phyloP scores from a whole-genome alignment of 2,113 vertebrate species.

The Oncorhynchus mykiss region DNA sequence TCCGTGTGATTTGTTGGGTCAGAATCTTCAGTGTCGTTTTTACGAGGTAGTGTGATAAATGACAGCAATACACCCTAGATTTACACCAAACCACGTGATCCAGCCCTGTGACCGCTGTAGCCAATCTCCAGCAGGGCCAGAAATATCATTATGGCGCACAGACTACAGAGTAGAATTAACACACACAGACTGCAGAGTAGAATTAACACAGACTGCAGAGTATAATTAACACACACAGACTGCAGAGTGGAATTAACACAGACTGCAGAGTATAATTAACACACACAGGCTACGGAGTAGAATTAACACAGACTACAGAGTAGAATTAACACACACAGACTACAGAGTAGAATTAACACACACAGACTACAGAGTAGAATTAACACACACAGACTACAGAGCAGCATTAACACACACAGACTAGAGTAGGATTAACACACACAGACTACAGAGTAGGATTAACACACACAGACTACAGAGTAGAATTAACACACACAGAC shows the following conservation, averaged over 20 bases:
- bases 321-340: too few relatives aligned
- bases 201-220: background rate
- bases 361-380: too few relatives aligned
- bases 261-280: too few relatives aligned
- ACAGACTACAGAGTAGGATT: too few relatives aligned
- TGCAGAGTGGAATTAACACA: background rate
- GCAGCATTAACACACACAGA: too few relatives aligned
- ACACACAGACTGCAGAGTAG: background rate
- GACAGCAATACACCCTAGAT: conserved; percentile 96
- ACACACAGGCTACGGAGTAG: too few relatives aligned
- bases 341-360: too few relatives aligned
- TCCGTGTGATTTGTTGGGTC: conserved; percentile 93
- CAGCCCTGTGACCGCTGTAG: conserved; percentile 74
- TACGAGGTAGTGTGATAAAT: conserved; percentile 98
- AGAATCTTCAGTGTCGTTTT: conserved; percentile 96
- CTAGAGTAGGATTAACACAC: too few relatives aligned
- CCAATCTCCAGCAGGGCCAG: conserved; percentile 78
- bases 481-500: too few relatives aligned
- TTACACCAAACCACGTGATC: conserved; percentile 97
- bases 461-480: too few relatives aligned
- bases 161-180: conserved; percentile 55
- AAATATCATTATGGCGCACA: conserved; percentile 72
- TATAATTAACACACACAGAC: background rate
- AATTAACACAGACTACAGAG: too few relatives aligned
- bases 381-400: too few relatives aligned